phyloP scores from a whole-genome alignment of 2,113 vertebrate species.

The Sterrhoptilus dennistouni region DNA sequence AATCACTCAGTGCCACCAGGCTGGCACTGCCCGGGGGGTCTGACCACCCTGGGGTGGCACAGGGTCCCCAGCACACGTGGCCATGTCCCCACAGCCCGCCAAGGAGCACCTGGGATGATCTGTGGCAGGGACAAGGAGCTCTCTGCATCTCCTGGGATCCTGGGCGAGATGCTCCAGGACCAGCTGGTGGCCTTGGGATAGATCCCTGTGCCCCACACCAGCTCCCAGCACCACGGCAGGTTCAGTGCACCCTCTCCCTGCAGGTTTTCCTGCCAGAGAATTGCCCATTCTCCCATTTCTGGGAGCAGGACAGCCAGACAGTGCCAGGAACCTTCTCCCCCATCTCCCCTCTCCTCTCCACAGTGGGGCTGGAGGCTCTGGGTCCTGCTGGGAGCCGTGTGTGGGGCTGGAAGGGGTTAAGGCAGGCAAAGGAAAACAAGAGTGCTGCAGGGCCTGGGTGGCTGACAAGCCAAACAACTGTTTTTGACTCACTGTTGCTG shows the following conservation, averaged over 20 bases:
- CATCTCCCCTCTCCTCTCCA: fast-evolving
- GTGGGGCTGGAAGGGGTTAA: conserved; percentile 34
- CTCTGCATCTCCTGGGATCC: not conserved
- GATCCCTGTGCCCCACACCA: not conserved
- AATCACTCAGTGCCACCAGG: not conserved
- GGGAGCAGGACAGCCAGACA: fast-evolving
- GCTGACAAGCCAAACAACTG: conserved; percentile 68
- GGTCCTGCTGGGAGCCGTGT: not conserved
- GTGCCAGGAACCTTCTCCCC: not conserved
- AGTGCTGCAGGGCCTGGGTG: conserved; percentile 63
- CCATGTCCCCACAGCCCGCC: not conserved
- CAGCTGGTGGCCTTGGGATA: not conserved
- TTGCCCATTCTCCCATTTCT: fast-evolving
- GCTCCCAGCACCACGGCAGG: not conserved
- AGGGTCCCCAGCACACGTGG: fast-evolving
- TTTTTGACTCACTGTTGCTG: conserved; percentile 64
- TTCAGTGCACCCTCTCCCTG: not conserved
- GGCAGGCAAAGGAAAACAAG: conserved; percentile 26
- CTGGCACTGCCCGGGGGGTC: not conserved
- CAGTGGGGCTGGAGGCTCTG: fast-evolving
- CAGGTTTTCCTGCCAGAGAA: fast-evolving
- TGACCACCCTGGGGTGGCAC: fast-evolving
- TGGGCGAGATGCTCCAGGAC: not conserved
- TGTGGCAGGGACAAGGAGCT: not conserved
- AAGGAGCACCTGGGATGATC: not conserved